Conservation (phyloP, 1,140 invertebrate species). For the Dicyema japonicum region DNA sequence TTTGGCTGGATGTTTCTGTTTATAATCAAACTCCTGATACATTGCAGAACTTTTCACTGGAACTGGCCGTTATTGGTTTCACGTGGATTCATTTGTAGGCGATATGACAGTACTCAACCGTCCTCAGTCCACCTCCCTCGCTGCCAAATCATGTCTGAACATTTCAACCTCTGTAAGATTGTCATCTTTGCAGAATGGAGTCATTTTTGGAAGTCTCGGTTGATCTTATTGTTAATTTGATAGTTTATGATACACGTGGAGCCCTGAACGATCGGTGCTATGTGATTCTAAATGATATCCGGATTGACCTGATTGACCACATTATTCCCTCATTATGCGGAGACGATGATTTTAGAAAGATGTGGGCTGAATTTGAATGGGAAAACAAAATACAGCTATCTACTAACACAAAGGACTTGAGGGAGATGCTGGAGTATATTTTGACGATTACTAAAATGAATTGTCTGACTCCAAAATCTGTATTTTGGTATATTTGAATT, state of each 20-base stretch:
- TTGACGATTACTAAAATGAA: conserved; percentile 90
- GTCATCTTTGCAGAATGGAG: conserved; percentile 91
- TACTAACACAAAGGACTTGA: conserved; percentile 58
- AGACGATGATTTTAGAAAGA: conserved; percentile 71
- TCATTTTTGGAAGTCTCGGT: conserved; percentile 97
- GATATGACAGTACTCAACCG: too few species aligned
- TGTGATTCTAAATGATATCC: conserved; percentile 87
- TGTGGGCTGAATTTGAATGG: conserved; percentile 99
- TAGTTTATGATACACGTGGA: conserved; percentile 74
- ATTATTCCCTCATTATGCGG: conserved; percentile 74
- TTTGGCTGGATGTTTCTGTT: conserved; percentile 26
- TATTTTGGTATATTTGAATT: too few species aligned
- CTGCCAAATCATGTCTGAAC: too few species aligned
- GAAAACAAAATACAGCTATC: conserved; percentile 96
- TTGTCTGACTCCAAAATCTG: conserved; percentile 39
- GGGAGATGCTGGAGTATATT: conserved; percentile 63
- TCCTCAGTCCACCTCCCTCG: too few species aligned
- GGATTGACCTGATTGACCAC: conserved; percentile 99
- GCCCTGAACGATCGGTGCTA: conserved; percentile 70
- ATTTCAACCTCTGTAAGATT: too few species aligned
- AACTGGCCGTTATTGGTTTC: conserved; percentile 74
- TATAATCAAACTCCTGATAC: conserved; percentile 89
- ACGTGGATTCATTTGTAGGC: too few species aligned
- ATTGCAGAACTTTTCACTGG: conserved; percentile 77
- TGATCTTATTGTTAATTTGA: too few species aligned